These are phyloP conservation scores for Onychomys torridus DNA, from an alignment of 2,797 vertebrate genomes.

Conservation along the genomic window DNA sequence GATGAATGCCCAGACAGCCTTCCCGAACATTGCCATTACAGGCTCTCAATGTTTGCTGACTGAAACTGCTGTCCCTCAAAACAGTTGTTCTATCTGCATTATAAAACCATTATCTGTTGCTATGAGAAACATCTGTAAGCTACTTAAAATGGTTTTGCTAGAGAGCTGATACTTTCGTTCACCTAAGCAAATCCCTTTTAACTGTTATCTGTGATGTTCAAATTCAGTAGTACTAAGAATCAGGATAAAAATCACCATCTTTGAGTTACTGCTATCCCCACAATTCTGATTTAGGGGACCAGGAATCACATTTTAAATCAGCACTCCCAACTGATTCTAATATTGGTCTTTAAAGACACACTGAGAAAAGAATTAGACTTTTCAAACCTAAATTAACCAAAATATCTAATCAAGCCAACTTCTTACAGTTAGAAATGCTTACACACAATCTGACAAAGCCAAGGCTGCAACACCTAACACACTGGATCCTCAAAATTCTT, in stretches of 20 bases:
- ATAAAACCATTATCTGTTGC: constrained; percentile 53
- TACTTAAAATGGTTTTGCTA: constrained; percentile 45
- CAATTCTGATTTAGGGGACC: constrained; percentile 31
- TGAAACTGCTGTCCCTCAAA: constrained; percentile 55
- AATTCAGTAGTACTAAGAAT: constrained; percentile 53
- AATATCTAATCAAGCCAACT: constrained; percentile 44
- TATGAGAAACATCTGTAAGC: constrained; percentile 52
- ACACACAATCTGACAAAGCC: constrained; percentile 60
- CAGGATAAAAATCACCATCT: constrained; percentile 50
- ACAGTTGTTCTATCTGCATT: constrained; percentile 62
- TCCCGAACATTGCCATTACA: constrained; percentile 27
- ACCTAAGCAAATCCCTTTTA: constrained; percentile 27
- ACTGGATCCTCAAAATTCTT: constrained; percentile 5
- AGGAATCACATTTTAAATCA: constrained; percentile 48
- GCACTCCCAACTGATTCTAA: constrained; percentile 49
- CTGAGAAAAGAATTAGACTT: constrained; percentile 22
- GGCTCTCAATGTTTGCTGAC: not conserved
- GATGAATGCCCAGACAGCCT: constrained; percentile 1
- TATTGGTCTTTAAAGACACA: constrained; percentile 31
- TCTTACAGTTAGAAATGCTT: constrained; percentile 62
- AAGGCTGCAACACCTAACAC: constrained; percentile 33
- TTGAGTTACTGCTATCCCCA: not conserved
- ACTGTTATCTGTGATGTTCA: constrained; percentile 45
- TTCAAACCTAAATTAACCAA: constrained; percentile 39
- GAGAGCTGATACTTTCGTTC: constrained; percentile 36